These are phyloP conservation scores for Passer domesticus DNA, from an alignment of 2,113 vertebrate species.

Conservation along the genomic window DNA sequence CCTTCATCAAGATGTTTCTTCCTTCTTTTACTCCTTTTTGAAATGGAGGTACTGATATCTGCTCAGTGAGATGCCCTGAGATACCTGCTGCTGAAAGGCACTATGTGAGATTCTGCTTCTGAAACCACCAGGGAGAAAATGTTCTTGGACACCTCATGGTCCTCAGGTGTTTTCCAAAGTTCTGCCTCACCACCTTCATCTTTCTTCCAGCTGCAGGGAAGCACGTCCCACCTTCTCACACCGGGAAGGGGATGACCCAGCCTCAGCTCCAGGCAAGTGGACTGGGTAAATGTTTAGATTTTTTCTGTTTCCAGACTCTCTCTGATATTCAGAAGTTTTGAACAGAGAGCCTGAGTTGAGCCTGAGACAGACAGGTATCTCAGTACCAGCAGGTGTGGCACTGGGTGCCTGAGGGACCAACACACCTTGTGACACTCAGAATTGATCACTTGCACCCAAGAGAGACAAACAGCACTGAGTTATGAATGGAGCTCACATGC, in stretches of 20 bases:
- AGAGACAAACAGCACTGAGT: not conserved
- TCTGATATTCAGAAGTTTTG: not conserved
- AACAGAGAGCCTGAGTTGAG: not conserved
- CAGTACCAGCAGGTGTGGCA: not conserved
- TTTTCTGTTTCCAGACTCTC: not conserved
- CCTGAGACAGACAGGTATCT: not conserved
- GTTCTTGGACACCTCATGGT: not conserved
- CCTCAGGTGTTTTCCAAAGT: not conserved
- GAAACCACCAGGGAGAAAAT: not conserved
- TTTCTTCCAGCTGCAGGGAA: not conserved
- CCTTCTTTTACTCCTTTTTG: not conserved
- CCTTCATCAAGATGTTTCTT: not conserved
- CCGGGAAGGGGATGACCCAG: not conserved
- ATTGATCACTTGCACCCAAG: not conserved
- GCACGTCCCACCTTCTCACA: not conserved
- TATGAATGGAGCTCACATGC: not conserved
- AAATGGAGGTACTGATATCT: not conserved
- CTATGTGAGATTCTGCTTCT: not conserved
- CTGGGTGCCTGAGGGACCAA: not conserved
- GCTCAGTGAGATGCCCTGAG: not conserved
- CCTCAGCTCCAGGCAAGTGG: slow-evolving; percentile 12
- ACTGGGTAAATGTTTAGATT: not conserved
- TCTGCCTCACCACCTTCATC: not conserved
- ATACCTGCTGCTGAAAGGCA: not conserved
- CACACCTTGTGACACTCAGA: not conserved